phyloP scores from a whole-genome alignment of 2,888 invertebrate genomes.

The Papilio gigon region DNA sequence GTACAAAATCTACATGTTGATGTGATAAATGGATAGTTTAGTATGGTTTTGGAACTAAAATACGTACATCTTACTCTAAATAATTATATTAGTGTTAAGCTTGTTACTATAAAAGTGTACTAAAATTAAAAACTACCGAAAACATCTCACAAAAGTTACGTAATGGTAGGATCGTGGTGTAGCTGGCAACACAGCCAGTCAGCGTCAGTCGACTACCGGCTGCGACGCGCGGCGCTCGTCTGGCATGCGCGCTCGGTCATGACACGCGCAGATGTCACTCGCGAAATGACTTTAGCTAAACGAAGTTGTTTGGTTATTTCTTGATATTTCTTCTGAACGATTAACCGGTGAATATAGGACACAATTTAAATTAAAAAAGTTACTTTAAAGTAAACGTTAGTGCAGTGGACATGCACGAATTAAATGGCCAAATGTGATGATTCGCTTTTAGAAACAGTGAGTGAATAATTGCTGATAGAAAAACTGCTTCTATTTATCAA shows the following conservation, averaged over 20 bases:
- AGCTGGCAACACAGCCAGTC: constrained; percentile 55
- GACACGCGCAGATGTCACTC: constrained; percentile 51
- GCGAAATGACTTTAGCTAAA: constrained; percentile 63
- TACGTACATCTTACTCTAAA: no score
- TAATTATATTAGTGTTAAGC: neutral
- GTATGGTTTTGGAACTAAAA: neutral
- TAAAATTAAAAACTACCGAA: constrained; percentile 44
- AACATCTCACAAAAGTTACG: constrained; percentile 47
- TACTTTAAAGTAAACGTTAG: neutral
- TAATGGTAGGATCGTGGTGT: constrained; percentile 49
- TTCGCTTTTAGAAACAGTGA: constrained; percentile 65
- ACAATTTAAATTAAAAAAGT: constrained; percentile 3
- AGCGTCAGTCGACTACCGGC: constrained; percentile 71
- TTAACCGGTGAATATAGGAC: neutral
- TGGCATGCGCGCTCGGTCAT: constrained; percentile 60
- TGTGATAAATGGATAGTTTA: neutral
- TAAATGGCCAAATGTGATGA: constrained; percentile 53
- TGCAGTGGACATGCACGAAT: constrained; percentile 29
- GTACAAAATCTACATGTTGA: neutral
- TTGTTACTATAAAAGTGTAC: constrained; percentile 9
- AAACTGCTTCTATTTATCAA: constrained; percentile 36
- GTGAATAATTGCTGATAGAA: constrained; percentile 54
- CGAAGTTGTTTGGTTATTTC: constrained; percentile 45
- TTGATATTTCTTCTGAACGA: constrained; percentile 32
- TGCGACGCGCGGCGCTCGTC: constrained; percentile 62